Evolutionary conservation across 2,797 vertebrate genomes (phyloP).

Genomic region (Oreochromis grahami): DNA sequence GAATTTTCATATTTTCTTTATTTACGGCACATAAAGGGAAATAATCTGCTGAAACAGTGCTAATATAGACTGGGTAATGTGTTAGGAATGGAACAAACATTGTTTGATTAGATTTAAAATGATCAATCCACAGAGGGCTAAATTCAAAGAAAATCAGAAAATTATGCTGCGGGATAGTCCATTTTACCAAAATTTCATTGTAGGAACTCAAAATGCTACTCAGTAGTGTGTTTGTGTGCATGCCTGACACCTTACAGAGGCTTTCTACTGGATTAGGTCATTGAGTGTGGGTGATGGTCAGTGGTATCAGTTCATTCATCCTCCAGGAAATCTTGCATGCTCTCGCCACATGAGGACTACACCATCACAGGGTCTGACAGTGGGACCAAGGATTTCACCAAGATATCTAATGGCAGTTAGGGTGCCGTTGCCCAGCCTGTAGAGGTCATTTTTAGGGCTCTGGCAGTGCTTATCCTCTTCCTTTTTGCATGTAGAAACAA

Average conservation of each 20-base stretch:
- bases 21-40: no score
- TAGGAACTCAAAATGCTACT: not conserved
- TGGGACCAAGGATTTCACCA: not conserved
- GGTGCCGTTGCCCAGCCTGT: not conserved
- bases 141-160: not conserved
- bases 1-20: no score
- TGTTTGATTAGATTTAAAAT: not conserved
- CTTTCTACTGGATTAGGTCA: not conserved
- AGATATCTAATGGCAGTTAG: not conserved
- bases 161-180: not conserved
- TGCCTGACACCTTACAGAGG: not conserved
- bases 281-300: fast-evolving
- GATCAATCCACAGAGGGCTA: not conserved
- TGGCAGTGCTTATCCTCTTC: not conserved
- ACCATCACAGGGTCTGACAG: not conserved
- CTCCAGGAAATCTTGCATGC: not conserved
- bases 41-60: no score
- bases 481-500: not conserved
- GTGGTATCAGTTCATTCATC: not conserved
- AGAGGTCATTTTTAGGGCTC: not conserved
- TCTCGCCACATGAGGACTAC: not conserved
- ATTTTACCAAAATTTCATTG: not conserved
- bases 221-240: not conserved
- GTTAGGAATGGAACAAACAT: not conserved
- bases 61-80: not conserved